These are phyloP conservation scores for Microtus richardsoni DNA, from an alignment of 2,113 vertebrate species.

Conservation along the genomic window DNA sequence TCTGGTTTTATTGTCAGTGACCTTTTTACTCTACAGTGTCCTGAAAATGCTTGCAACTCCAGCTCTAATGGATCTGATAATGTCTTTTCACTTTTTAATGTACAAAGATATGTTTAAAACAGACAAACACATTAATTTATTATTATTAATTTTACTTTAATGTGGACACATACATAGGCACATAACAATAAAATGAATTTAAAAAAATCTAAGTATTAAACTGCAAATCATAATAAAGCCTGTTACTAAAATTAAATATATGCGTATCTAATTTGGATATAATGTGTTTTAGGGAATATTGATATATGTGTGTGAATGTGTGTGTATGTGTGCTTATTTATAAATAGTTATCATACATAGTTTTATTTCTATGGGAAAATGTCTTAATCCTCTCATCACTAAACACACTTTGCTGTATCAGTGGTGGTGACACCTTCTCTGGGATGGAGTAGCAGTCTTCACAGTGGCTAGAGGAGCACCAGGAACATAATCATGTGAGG, in stretches of 20 bases:
- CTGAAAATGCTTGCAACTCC: neutral
- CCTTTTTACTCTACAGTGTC: no score
- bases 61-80: neutral
- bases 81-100: neutral
- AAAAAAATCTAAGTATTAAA: neutral
- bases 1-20: no score
- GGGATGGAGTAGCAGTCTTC: neutral
- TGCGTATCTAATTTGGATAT: neutral
- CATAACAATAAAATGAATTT: neutral
- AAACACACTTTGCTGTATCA: neutral
- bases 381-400: neutral
- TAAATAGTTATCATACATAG: neutral
- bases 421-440: neutral
- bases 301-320: neutral
- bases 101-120: neutral
- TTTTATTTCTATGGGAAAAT: neutral
- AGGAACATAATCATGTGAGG: neutral
- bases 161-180: neutral
- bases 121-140: neutral
- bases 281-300: neutral
- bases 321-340: neutral
- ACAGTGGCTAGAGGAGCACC: neutral
- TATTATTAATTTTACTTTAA: no score
- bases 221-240: neutral
- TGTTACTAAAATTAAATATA: slow-evolving; percentile 31